Conservation (phyloP, 2,888 invertebrate genomes). For the Cantharis lateralis region DNA sequence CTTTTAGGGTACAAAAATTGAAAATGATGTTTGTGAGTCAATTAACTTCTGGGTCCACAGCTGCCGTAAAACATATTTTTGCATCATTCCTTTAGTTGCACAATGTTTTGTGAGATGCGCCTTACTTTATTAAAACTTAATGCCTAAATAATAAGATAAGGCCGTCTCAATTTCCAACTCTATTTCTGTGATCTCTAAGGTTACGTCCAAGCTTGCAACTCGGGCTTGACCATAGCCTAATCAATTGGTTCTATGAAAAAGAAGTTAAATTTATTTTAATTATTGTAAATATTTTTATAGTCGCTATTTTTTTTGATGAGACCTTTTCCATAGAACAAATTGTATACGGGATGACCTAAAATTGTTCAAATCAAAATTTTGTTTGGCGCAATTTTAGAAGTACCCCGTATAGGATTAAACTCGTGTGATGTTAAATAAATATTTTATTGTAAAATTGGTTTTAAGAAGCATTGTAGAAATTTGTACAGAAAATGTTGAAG, state of each 20-base stretch:
- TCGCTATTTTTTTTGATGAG: neutral
- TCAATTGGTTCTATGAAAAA: neutral
- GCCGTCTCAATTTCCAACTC: conserved; percentile 49
- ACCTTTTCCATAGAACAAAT: neutral
- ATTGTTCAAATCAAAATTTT: neutral
- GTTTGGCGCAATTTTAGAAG: neutral
- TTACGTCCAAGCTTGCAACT: neutral
- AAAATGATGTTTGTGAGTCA: neutral
- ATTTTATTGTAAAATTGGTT: neutral
- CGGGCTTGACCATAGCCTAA: neutral
- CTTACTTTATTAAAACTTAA: conserved; percentile 12
- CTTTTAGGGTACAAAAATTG: conserved; percentile 8
- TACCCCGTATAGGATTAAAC: neutral
- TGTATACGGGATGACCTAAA: neutral
- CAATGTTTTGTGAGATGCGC: conserved; percentile 11
- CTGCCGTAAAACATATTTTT: neutral
- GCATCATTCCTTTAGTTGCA: conserved; percentile 13
- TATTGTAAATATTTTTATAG: neutral
- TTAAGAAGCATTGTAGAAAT: neutral
- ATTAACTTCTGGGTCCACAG: neutral
- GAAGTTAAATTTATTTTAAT: neutral
- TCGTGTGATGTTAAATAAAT: neutral
- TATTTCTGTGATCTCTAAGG: conserved; percentile 56
- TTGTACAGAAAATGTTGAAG: neutral
- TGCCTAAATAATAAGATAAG: conserved; percentile 15